Evolutionary conservation across 2,888 invertebrate species (phyloP), one percentile per base, ranked within the genome.

Genomic region (Portevinia maculata): DNA sequence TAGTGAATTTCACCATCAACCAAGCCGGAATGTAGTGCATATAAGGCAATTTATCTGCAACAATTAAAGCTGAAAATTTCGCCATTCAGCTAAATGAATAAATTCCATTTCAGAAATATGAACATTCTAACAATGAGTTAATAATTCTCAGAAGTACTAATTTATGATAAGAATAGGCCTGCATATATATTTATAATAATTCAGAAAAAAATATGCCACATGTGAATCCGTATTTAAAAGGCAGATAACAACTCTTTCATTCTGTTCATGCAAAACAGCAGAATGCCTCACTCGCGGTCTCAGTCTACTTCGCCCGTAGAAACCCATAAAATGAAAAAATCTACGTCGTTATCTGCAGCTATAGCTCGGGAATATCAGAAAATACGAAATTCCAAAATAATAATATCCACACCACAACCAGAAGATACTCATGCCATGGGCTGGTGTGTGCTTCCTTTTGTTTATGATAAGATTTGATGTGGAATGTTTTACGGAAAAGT

Each of bases 391-490:
- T 81, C 76, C 60, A 60, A 83, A 71, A 71, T 53, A 19, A 24
- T 41, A 41, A 52, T 39, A 28, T 15, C 17, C 15, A 48, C 34
- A 30, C 67, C 50, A 69, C 57, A 71, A 76, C 65, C 70, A 71
- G 52, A 78, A 83, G 81, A 83, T 83, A 78, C 81, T 52, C 69
- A 24, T n/a, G 46, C 39, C 39, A 39, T 39, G n/a, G 53, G 46
- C 65, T 53, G 30, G 24, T 46, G 67, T 55, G 67, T 67, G 83
- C 67, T 84, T 84, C 83, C 83, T 84, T 73, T 79, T 67, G 78
- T 48, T 83, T 78, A 76, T 79, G 83, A 84, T 84, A 84, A 84
- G 71, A 41, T 9, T 8, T 52, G 41, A 50, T 28, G 52, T 32
- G 50, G 34, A 50, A 39, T 60, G 57, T 44, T 46, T 39, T 9